These are phyloP conservation scores for Neodontobutis hainanensis DNA, from an alignment of 2,113 vertebrate species.

Conservation along the genomic window DNA sequence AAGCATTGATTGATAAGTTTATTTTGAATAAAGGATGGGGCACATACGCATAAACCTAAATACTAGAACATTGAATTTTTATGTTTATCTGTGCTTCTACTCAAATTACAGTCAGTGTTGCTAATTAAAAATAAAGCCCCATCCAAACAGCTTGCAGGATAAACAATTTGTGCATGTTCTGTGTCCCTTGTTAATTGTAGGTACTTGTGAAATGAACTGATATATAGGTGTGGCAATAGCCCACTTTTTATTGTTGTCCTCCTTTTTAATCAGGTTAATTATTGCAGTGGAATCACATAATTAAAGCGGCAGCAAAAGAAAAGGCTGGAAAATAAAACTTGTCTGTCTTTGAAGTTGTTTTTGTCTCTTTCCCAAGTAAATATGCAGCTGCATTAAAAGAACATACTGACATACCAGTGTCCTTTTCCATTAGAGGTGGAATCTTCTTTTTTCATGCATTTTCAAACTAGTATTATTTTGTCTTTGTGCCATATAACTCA, in stretches of 20 bases:
- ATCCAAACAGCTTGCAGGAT: background rate
- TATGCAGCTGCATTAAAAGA: background rate
- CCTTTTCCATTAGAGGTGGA: background rate
- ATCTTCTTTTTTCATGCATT: background rate
- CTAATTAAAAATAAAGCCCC: constrained; percentile 7
- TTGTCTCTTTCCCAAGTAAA: background rate
- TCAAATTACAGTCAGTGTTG: background rate
- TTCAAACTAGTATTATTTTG: too few species aligned
- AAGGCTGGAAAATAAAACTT: background rate
- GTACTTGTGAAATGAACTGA: constrained; percentile 5
- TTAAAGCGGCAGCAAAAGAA: constrained; percentile 6
- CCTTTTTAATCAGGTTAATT: constrained; percentile 29
- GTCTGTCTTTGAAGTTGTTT: background rate
- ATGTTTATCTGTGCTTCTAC: background rate
- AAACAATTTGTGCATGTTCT: background rate
- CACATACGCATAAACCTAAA: background rate
- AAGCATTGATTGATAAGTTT: too few species aligned
- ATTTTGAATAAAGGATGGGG: background rate
- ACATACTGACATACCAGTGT: background rate
- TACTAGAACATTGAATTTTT: background rate
- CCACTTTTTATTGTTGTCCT: constrained; percentile 17
- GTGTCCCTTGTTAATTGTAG: constrained; percentile 6
- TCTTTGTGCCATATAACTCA: too few species aligned
- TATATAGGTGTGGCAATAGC: background rate
- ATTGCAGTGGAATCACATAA: constrained; percentile 8